phyloP scores from a whole-genome alignment of 2,888 invertebrate species.

The Lapara coniferarum region DNA sequence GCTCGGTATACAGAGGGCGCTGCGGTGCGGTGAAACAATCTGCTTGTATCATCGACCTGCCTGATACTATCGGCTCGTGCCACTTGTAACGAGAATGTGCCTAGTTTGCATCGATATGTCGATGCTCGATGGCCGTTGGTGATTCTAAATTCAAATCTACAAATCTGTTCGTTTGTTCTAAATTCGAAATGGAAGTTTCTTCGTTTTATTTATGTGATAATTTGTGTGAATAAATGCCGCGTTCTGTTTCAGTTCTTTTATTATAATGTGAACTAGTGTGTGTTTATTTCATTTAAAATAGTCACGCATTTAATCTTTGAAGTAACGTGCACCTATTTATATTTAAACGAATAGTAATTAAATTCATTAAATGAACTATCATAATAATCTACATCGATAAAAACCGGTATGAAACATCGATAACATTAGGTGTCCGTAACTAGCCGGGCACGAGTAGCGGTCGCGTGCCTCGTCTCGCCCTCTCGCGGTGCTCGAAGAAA shows the following conservation, averaged over 20 bases:
- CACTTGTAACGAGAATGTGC: constrained; percentile 63
- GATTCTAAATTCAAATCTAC: neutral
- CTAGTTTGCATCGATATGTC: constrained; percentile 44
- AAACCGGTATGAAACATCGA: constrained; percentile 25
- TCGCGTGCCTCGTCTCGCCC: constrained; percentile 76
- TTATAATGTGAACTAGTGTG: too few relatives aligned
- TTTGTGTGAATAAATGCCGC: too few relatives aligned
- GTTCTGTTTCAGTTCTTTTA: too few relatives aligned
- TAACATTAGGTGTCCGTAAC: constrained; percentile 38
- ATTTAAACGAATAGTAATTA: too few relatives aligned
- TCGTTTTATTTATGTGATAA: too few relatives aligned
- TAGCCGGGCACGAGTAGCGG: constrained; percentile 67
- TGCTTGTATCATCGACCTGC: constrained; percentile 76
- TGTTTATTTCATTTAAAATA: too few relatives aligned
- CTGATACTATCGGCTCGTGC: constrained; percentile 80
- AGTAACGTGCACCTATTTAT: too few relatives aligned
- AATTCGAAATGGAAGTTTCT: too few relatives aligned
- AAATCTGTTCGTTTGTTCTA: neutral
- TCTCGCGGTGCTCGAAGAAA: constrained; percentile 62
- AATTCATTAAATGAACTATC: too few relatives aligned
- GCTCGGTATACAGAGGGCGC: constrained; percentile 46
- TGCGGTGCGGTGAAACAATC: constrained; percentile 76
- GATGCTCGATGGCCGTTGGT: neutral
- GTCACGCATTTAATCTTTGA: too few relatives aligned
- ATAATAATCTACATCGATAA: constrained; percentile 18